Evolutionary conservation across 2,113 vertebrate genomes (phyloP).

Genomic region (Zosterops japonicus): DNA sequence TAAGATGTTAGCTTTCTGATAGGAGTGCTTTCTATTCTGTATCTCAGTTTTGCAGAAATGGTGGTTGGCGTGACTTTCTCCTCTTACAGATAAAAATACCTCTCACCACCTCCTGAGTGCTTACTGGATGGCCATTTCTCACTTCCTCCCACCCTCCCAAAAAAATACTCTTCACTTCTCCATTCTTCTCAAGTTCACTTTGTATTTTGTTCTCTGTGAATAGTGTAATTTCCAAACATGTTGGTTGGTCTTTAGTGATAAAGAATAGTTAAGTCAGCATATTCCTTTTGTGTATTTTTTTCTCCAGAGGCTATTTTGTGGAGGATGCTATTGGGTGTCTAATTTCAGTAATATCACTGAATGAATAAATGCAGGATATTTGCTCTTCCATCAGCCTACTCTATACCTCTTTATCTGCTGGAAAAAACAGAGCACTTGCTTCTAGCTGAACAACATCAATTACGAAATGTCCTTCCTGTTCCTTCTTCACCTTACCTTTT

Average conservation of each 20-base stretch:
- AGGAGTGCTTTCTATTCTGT: not conserved
- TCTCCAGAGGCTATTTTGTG: not conserved
- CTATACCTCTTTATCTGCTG: not conserved
- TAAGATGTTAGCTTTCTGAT: not conserved
- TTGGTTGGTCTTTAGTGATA: not conserved
- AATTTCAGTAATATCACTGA: not conserved
- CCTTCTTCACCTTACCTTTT: not conserved
- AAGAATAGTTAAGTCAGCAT: not conserved
- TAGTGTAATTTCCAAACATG: not conserved
- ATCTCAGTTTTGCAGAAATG: not conserved
- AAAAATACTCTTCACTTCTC: not conserved
- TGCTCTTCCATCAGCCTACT: not conserved
- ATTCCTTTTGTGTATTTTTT: not conserved
- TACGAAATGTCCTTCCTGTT: not conserved
- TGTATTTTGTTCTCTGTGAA: not conserved
- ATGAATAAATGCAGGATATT: not conserved
- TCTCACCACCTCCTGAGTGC: not conserved
- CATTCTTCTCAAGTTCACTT: not conserved
- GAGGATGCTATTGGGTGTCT: not conserved
- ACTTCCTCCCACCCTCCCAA: accelerated
- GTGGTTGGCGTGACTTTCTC: not conserved
- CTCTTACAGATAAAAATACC: not conserved
- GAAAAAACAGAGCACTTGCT: not conserved
- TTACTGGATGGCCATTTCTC: not conserved
- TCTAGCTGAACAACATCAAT: not conserved